Evolutionary conservation across 2,797 vertebrate species (phyloP).

Genomic region (Taenioides sp.): DNA sequence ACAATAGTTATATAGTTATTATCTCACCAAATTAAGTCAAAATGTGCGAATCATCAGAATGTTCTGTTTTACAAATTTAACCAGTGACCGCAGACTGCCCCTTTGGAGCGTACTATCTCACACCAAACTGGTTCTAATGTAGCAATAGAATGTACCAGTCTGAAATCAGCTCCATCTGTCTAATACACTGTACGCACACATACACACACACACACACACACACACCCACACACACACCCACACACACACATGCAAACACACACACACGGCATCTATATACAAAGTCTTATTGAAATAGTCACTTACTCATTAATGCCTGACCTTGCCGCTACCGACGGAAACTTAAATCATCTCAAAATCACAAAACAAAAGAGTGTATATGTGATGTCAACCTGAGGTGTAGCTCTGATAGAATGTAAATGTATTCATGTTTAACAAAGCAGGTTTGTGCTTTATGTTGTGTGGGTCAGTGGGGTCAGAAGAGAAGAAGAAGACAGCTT

Average conservation of each 20-base stretch:
- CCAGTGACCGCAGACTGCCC: no score
- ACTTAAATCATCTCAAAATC: neutral
- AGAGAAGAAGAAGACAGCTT: neutral
- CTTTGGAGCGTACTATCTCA: no score
- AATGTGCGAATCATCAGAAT: no score
- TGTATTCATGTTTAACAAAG: neutral
- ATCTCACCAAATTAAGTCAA: no score
- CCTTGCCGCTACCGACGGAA: neutral
- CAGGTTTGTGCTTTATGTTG: neutral
- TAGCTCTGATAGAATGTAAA: neutral
- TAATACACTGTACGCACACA: neutral
- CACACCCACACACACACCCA: no score
- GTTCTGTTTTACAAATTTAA: no score
- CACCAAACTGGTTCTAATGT: no score
- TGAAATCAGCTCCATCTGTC: neutral
- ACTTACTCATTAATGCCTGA: neutral
- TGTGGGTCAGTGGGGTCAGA: neutral
- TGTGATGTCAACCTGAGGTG: neutral
- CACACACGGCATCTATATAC: neutral
- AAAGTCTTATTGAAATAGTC: constrained; percentile 1
- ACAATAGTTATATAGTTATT: no score
- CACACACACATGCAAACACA: neutral
- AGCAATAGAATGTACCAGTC: neutral
- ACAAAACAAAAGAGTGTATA: neutral
- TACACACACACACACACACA: neutral